Evolutionary conservation across 2,113 vertebrate species (phyloP).

Genomic region (Leucopsar rothschildi): DNA sequence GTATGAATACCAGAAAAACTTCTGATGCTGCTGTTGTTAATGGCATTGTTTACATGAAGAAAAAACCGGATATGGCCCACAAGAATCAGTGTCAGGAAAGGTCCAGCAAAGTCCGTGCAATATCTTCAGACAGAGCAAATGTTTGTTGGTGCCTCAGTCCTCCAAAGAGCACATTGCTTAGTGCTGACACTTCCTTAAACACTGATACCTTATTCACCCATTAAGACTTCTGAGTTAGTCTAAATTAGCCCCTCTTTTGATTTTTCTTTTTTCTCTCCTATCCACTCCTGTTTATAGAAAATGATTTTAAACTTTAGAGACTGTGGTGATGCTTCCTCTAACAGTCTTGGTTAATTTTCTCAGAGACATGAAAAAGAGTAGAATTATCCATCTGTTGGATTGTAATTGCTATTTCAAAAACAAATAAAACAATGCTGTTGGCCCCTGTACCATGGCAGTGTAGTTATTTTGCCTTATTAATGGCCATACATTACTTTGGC

Average conservation of each 20-base stretch:
- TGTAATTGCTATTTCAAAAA: neutral
- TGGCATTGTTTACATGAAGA: neutral
- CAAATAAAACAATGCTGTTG: neutral
- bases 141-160: neutral
- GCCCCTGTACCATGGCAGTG: neutral
- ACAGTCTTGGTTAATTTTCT: neutral
- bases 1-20: neutral
- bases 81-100: neutral
- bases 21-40: neutral
- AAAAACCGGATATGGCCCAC: neutral
- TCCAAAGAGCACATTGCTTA: neutral
- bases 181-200: neutral
- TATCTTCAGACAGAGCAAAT: neutral
- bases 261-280: neutral
- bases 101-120: neutral
- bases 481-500: neutral
- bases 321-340: neutral
- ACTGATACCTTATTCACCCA: neutral
- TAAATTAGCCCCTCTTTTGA: neutral
- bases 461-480: neutral
- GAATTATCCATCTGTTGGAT: neutral
- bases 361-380: neutral
- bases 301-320: neutral
- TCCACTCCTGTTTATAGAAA: neutral
- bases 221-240: neutral